Percentiles rank a stretch among this genome's conserved stretches.
phyloP scores from a whole-genome alignment of 2,113 vertebrate species.

The Cyrtonyx montezumae region DNA sequence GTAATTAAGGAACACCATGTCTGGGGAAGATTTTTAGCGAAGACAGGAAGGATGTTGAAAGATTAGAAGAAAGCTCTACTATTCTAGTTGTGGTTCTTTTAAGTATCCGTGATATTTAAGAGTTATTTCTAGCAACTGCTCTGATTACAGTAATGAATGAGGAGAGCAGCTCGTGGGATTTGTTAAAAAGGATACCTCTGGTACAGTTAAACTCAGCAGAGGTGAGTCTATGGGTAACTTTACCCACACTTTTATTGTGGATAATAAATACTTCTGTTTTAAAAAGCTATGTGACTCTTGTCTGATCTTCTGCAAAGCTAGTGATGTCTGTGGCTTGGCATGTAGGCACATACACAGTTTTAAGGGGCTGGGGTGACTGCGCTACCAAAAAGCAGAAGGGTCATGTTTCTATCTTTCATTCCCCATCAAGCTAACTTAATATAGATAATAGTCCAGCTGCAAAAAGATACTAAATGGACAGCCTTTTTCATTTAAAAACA shows the following conservation, averaged over 20 bases:
- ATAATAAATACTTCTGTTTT: neutral
- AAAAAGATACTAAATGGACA: neutral
- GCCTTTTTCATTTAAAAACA: neutral
- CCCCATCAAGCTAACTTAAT: constrained; percentile 2
- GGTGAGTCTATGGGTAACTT: neutral
- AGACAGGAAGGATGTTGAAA: neutral
- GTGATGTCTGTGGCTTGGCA: neutral
- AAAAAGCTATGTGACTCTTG: neutral
- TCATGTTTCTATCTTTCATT: constrained; percentile 24
- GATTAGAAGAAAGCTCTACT: neutral
- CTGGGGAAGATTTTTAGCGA: neutral
- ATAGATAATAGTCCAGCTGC: neutral
- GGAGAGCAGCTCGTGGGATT: neutral
- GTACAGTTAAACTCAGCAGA: neutral
- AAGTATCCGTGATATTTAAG: neutral
- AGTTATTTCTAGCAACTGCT: neutral
- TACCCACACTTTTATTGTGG: neutral
- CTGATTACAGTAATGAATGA: neutral
- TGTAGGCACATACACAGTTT: neutral
- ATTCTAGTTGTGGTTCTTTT: neutral
- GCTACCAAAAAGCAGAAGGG: neutral
- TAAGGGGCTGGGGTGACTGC: neutral
- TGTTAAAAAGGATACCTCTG: neutral
- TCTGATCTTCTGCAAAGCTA: neutral
- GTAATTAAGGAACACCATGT: neutral